Base-by-base conservation (phyloP, 2,797 vertebrate genomes). In the Poeciliopsis gracilis region DNA sequence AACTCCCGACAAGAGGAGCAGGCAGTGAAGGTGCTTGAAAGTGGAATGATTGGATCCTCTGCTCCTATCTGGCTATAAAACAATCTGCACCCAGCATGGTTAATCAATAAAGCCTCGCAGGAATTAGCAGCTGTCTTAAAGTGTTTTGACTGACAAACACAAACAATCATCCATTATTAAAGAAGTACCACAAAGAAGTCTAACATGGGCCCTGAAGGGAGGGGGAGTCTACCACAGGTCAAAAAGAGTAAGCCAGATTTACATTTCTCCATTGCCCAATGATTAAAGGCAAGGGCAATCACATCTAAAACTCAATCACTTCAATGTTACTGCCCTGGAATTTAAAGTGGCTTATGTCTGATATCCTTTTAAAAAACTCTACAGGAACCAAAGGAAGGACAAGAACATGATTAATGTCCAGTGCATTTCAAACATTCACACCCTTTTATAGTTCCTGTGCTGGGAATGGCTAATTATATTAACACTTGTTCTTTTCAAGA, bases 81-180 rank as follows among this genome's bases (percentile, higher is more conserved):
- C 92, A 93, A 93, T 88, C 90, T 82, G 66, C 87, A 86, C 81
- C 89, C 81, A 75, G 86, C 83, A 73, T 78, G 46, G 87, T 87
- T 90, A 93, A 96, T 95, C 94, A 87, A 96, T 95, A 94, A 78
- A 74, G 74, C 80, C 88, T 84, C 83, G 87, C 86, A 90, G 91
- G 93, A 95, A 95, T 95, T 95, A 95, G 91, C 93, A 91, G 93
- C 94, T 94, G 95, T 95, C 94, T 95, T 92, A 91, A 93, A 94
- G 90, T 74, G 72, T 77, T 82, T 86, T 81, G 88, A 90, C 91
- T 88, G 91, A 93, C 92, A 86, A 94, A 95, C 91, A 94, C 91
- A 94, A 94, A 94, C 91, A 94, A 85, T 90, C 92, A 93, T 94
- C 89, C 83, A 94, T 95, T 94, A 95, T 95, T 94, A 90, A 94